These are phyloP conservation scores for Mimumesa dahlbomi DNA, from an alignment of 2,888 invertebrate species.

Conservation along the genomic window DNA sequence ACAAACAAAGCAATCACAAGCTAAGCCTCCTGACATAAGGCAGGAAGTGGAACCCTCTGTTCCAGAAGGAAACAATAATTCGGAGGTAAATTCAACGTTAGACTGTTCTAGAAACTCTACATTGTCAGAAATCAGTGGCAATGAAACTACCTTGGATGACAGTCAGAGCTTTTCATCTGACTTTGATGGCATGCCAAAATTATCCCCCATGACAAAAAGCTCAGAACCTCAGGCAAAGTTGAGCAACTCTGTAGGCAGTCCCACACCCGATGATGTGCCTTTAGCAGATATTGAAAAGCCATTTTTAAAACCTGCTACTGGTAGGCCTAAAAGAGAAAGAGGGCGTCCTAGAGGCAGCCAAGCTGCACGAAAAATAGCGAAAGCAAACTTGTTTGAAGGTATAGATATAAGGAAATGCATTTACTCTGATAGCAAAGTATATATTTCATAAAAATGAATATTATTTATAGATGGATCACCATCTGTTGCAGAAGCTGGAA, in stretches of 20 bases:
- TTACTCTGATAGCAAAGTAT: too few species aligned
- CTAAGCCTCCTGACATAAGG: conserved; percentile 49
- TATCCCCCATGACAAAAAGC: conserved; percentile 75
- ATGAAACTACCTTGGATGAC: conserved; percentile 61
- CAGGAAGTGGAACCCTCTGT: conserved; percentile 56
- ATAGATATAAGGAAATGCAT: too few species aligned
- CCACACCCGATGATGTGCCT: conserved; percentile 67
- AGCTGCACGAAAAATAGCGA: conserved; percentile 72
- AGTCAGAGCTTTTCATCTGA: conserved; percentile 68
- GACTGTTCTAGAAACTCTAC: conserved; percentile 66
- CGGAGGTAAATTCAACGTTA: conserved; percentile 63
- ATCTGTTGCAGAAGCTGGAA: conserved; percentile 70
- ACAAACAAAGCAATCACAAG: conserved; percentile 54
- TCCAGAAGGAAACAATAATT: conserved; percentile 57
- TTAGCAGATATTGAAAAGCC: conserved; percentile 72
- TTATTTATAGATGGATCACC: conserved; percentile 69
- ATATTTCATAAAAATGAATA: conserved; percentile 6
- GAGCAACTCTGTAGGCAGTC: conserved; percentile 64
- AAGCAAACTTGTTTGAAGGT: conserved; percentile 73
- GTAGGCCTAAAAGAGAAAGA: conserved; percentile 70
- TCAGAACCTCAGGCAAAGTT: conserved; percentile 66
- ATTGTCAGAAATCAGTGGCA: conserved; percentile 56
- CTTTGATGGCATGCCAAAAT: conserved; percentile 78
- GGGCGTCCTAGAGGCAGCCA: conserved; percentile 69
- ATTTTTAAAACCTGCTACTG: conserved; percentile 74